phyloP scores from a whole-genome alignment of 2,797 vertebrate genomes.

The Oryzias sinensis region DNA sequence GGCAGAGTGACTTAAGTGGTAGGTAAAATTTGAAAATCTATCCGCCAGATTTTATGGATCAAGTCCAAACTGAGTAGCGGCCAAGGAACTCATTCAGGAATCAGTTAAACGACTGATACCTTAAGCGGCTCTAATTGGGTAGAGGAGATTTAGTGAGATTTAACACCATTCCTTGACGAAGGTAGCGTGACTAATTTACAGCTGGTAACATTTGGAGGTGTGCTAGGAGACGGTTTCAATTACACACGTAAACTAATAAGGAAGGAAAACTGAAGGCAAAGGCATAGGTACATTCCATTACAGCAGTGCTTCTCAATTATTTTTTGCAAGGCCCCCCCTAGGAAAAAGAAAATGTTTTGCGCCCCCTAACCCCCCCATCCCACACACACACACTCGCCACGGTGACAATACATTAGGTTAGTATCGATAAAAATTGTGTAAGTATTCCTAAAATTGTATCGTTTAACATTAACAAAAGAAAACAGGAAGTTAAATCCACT shows the following conservation, averaged over 20 bases:
- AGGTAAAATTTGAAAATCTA: slow-evolving; percentile 21
- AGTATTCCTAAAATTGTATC: no score
- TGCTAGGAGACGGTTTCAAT: slow-evolving; percentile 32
- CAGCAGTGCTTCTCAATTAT: no score
- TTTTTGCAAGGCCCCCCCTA: no score
- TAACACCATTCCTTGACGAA: slow-evolving; percentile 49
- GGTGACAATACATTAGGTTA: no score
- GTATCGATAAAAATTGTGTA: no score
- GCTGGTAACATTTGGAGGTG: slow-evolving; percentile 36
- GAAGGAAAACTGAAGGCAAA: slow-evolving; percentile 8
- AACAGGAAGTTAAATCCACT: no score
- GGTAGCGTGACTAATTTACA: slow-evolving; percentile 46
- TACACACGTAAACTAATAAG: background rate
- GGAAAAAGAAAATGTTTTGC: no score
- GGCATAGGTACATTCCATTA: background rate
- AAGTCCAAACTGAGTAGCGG: slow-evolving; percentile 30
- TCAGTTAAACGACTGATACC: slow-evolving; percentile 52
- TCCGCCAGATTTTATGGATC: slow-evolving; percentile 27
- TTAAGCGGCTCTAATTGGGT: slow-evolving; percentile 61
- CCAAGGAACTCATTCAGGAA: slow-evolving; percentile 46
- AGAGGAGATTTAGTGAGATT: slow-evolving; percentile 53
- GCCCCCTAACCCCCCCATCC: no score
- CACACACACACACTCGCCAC: no score
- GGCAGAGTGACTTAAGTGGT: slow-evolving; percentile 55
- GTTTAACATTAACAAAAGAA: no score